These are phyloP conservation scores for Oncorhynchus mykiss DNA, from an alignment of 2,113 vertebrate genomes.

Conservation along the genomic window DNA sequence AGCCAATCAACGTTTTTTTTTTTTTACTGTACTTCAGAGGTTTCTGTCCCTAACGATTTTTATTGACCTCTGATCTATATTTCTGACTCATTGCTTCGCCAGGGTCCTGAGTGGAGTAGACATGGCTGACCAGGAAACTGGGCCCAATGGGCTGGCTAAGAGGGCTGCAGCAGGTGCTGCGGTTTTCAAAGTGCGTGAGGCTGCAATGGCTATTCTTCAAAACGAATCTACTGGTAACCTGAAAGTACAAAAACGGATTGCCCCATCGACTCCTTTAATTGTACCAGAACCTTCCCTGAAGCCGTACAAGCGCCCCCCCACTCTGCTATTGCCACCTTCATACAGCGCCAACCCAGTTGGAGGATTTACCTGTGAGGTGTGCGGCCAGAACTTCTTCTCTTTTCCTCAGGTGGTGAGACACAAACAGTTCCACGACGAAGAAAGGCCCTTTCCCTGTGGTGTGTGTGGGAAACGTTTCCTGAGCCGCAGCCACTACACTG, in stretches of 20 bases:
- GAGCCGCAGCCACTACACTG: conserved; percentile 31
- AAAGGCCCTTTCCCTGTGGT: conserved; percentile 21
- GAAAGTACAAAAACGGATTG: too few species aligned
- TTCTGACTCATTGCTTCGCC: background rate
- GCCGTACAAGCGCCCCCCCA: background rate
- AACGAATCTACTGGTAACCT: too few species aligned
- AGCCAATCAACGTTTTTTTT: too few species aligned
- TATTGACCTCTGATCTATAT: background rate
- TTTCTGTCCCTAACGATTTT: too few species aligned
- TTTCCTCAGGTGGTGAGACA: conserved; percentile 45
- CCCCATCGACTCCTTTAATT: background rate
- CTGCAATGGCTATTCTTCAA: background rate
- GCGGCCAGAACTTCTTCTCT: conserved; percentile 27
- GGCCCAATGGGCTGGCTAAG: background rate
- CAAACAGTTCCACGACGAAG: conserved; percentile 48
- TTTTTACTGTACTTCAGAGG: too few species aligned
- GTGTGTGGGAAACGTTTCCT: conserved; percentile 42
- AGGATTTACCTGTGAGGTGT: conserved; percentile 32
- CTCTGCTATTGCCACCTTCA: conserved; percentile 21
- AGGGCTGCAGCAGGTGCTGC: background rate
- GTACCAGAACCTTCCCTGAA: background rate
- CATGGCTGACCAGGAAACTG: background rate
- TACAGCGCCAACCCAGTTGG: too few species aligned
- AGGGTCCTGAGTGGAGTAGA: background rate
- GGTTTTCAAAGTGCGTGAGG: background rate